phyloP scores from a whole-genome alignment of 2,797 vertebrate species.

The Malurus splendens region DNA sequence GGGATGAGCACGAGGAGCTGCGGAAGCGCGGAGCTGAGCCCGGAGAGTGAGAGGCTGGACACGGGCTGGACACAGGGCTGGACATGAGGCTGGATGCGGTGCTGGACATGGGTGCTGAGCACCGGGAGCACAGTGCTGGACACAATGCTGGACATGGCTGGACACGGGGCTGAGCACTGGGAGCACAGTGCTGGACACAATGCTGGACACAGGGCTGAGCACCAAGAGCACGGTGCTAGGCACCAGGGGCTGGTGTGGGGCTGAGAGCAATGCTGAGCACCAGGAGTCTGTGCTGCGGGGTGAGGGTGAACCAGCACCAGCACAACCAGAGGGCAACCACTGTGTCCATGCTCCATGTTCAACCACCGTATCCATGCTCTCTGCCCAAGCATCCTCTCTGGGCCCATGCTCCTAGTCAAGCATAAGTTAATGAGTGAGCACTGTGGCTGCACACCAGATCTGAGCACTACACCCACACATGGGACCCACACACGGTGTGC shows the following conservation, averaged over 20 bases:
- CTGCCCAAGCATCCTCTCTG: fast-evolving
- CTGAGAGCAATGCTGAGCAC: background rate
- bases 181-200: too few species aligned
- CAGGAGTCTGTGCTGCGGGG: too few species aligned
- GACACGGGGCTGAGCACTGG: background rate
- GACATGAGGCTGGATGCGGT: too few species aligned
- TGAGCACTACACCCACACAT: background rate
- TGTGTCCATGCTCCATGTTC: too few species aligned
- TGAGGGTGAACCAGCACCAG: background rate
- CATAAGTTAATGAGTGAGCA: background rate
- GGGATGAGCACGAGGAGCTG: background rate
- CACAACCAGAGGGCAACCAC: background rate
- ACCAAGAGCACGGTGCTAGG: too few species aligned
- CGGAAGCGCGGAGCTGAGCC: background rate
- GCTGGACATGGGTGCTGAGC: too few species aligned
- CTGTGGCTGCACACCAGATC: fast-evolving
- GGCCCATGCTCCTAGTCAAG: background rate
- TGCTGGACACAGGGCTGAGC: too few species aligned
- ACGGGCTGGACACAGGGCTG: background rate
- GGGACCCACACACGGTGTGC: too few species aligned
- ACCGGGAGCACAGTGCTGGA: background rate
- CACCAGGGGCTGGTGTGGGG: too few species aligned
- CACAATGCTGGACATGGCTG: too few species aligned
- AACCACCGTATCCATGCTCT: fast-evolving
- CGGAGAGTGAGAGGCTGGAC: background rate